Conservation (phyloP, 2,888 invertebrate genomes). For the Metopia argyrocephala region DNA sequence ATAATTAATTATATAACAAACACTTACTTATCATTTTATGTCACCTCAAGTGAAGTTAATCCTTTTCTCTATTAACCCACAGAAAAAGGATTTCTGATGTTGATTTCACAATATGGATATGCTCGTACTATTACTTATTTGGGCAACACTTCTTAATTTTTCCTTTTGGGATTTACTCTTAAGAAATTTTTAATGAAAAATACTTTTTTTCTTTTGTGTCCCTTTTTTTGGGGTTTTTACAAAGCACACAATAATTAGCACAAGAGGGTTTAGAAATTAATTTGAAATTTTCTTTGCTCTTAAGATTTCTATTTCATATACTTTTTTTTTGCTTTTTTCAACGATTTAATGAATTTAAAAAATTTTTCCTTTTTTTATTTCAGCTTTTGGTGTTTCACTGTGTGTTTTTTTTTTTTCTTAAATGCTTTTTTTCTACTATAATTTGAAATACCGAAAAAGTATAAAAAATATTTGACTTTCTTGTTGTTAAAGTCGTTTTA, state of each 20-base stretch:
- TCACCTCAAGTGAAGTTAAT: conserved; percentile 56
- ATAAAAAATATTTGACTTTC: background rate
- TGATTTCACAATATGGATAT: background rate
- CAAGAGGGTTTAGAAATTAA: conserved; percentile 1
- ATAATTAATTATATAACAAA: conserved; percentile 19
- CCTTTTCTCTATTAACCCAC: conserved; percentile 45
- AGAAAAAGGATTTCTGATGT: conserved; percentile 31
- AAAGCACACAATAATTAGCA: conserved; percentile 32
- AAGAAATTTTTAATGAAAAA: background rate
- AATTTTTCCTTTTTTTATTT: conserved; percentile 6
- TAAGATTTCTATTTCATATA: background rate
- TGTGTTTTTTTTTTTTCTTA: background rate
- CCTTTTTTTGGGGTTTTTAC: background rate
- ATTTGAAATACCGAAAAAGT: background rate
- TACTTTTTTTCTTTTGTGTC: background rate
- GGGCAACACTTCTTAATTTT: background rate
- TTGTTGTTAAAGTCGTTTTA: conserved; percentile 9
- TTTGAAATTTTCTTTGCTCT: background rate
- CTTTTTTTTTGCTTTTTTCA: background rate
- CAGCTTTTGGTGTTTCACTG: conserved; percentile 1
- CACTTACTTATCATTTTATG: conserved; percentile 66
- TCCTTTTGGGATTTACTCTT: background rate
- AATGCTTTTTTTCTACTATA: background rate
- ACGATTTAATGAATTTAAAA: conserved; percentile 18
- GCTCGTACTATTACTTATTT: background rate